Evolutionary conservation across 2,888 invertebrate species (phyloP).

Genomic region (Xylophagus ater): DNA sequence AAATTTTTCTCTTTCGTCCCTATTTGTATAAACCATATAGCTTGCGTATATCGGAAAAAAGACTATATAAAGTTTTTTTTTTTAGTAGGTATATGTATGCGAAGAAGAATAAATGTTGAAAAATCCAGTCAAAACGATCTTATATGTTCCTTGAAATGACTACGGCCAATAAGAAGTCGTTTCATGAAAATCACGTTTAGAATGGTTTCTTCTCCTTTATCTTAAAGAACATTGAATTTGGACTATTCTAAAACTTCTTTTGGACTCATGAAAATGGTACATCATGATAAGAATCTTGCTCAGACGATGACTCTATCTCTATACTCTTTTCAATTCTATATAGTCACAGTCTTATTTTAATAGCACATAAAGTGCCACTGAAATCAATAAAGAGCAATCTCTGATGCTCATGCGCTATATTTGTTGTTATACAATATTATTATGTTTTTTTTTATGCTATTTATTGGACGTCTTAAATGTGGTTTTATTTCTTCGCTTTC

Average conservation of each 20-base stretch:
- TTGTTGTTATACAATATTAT: conserved; percentile 7
- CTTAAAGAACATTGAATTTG: conserved; percentile 7
- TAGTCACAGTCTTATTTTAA: conserved; percentile 16
- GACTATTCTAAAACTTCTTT: conserved; percentile 15
- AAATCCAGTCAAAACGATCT: conserved; percentile 18
- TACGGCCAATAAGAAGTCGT: conserved; percentile 30
- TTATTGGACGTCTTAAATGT: conserved; percentile 11
- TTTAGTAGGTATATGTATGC: too few species aligned
- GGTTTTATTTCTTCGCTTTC: conserved; percentile 17
- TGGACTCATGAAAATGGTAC: conserved; percentile 16
- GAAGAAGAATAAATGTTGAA: conserved; percentile 14
- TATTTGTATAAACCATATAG: too few species aligned
- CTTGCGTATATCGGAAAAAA: too few species aligned
- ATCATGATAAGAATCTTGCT: conserved; percentile 19
- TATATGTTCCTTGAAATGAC: conserved; percentile 19
- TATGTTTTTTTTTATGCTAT: not conserved
- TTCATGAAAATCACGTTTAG: conserved; percentile 19
- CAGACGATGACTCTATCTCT: conserved; percentile 15
- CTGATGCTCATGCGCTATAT: conserved; percentile 22
- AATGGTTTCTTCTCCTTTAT: conserved; percentile 13
- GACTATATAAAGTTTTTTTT: too few species aligned
- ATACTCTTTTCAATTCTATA: conserved; percentile 4
- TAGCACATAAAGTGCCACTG: conserved; percentile 21
- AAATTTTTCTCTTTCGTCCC: too few species aligned
- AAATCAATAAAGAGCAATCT: conserved; percentile 23